Conservation (phyloP, 2,888 invertebrate genomes). For the Adela reaumurella region DNA sequence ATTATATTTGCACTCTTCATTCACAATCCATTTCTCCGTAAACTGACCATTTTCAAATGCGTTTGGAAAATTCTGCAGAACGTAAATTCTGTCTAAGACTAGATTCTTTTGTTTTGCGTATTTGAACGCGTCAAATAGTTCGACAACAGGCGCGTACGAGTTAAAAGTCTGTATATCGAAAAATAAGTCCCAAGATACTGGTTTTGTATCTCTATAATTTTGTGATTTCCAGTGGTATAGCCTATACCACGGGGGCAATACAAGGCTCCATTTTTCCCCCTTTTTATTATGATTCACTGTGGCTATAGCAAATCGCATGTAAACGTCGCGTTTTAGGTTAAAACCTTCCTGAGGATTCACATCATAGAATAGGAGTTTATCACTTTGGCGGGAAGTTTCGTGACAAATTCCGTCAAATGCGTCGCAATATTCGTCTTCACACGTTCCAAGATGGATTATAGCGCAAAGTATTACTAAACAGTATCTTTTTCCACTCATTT, state of each 20-base stretch:
- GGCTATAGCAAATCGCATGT: conserved; percentile 86
- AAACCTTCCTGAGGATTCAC: conserved; percentile 96
- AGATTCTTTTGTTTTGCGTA: conserved; percentile 20
- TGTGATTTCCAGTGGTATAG: conserved; percentile 85
- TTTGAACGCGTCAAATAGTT: conserved; percentile 74
- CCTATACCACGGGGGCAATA: conserved; percentile 90
- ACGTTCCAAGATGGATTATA: not conserved
- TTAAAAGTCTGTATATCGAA: conserved; percentile 80
- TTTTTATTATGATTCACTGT: conserved; percentile 62
- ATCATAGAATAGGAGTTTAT: conserved; percentile 84
- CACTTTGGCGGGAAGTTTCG: not conserved
- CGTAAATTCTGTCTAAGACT: conserved; percentile 70
- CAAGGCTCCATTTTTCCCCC: conserved; percentile 57
- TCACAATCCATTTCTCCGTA: conserved; percentile 73
- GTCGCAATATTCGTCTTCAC: not conserved
- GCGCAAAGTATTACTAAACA: too few relatives aligned
- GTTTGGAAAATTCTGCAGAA: conserved; percentile 81
- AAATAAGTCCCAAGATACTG: conserved; percentile 77
- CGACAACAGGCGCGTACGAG: conserved; percentile 79
- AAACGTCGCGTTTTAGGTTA: conserved; percentile 93
- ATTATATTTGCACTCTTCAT: conserved; percentile 29
- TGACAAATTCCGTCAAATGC: not conserved
- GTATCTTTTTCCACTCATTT: too few relatives aligned
- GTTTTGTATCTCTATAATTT: conserved; percentile 49
- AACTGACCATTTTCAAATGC: conserved; percentile 81